phyloP scores from a whole-genome alignment of 1,140 invertebrate species.

The Drosophila repleta region DNA sequence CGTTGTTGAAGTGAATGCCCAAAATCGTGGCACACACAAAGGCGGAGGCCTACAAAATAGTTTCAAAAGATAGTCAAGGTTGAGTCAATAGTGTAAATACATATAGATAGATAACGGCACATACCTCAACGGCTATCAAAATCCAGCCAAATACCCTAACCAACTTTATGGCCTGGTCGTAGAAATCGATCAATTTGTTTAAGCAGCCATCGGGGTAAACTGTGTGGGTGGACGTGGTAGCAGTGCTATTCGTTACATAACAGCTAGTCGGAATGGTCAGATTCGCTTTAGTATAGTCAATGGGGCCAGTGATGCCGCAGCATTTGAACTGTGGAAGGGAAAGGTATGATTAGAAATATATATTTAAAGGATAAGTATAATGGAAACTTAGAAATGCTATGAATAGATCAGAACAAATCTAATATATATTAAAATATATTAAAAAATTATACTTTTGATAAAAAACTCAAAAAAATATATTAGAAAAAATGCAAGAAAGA shows the following conservation, averaged over 20 bases:
- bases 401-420: too few relatives aligned
- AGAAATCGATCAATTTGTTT: slow-evolving; percentile 36
- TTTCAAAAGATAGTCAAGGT: neutral
- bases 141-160: slow-evolving; percentile 58
- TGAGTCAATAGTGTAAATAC: slow-evolving; percentile 15
- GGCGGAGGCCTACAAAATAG: slow-evolving; percentile 37
- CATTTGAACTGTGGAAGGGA: slow-evolving; percentile 46
- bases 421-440: too few relatives aligned
- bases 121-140: slow-evolving; percentile 60
- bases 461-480: too few relatives aligned
- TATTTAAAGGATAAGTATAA: too few relatives aligned
- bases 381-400: too few relatives aligned
- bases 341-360: neutral
- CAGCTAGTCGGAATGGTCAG: slow-evolving; percentile 57
- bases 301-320: slow-evolving; percentile 56
- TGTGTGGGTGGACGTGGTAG: neutral
- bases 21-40: slow-evolving; percentile 57
- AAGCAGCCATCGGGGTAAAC: slow-evolving; percentile 56
- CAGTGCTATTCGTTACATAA: slow-evolving; percentile 17
- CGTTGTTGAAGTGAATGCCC: slow-evolving; percentile 62
- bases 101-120: slow-evolving; percentile 6
- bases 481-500: too few relatives aligned
- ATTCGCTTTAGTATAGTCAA: slow-evolving; percentile 53
- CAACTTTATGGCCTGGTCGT: slow-evolving; percentile 31
- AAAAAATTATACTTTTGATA: too few relatives aligned